Conservation (phyloP, 2,888 invertebrate genomes). For the Apamea monoglypha region DNA sequence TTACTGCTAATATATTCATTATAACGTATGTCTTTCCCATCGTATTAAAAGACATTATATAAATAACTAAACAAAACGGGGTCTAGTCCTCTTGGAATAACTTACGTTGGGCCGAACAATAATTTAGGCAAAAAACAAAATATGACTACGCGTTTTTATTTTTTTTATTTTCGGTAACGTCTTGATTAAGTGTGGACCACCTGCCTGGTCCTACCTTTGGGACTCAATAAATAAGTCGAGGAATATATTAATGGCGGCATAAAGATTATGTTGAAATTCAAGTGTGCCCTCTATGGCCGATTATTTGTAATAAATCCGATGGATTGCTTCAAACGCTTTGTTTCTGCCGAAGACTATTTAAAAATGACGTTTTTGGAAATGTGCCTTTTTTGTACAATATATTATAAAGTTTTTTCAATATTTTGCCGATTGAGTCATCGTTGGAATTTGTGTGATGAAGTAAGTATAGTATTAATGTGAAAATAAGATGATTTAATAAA, state of each 20-base stretch:
- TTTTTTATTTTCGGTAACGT: constrained; percentile 88
- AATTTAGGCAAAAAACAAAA: constrained; percentile 87
- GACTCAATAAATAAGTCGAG: constrained; percentile 85
- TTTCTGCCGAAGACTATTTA: constrained; percentile 72
- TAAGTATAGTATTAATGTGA: constrained; percentile 13
- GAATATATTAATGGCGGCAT: constrained; percentile 86
- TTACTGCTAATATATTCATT: constrained; percentile 90
- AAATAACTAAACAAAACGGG: constrained; percentile 85
- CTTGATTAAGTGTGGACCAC: constrained; percentile 90
- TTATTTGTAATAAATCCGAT: constrained; percentile 79
- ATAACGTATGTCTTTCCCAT: constrained; percentile 86
- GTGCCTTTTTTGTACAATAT: constrained; percentile 31
- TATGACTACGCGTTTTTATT: constrained; percentile 83
- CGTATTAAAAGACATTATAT: constrained; percentile 85
- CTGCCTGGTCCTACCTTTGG: constrained; percentile 84
- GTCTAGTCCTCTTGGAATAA: constrained; percentile 80
- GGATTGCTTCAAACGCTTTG: constrained; percentile 76
- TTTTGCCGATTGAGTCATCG: constrained; percentile 45
- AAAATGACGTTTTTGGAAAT: constrained; percentile 28
- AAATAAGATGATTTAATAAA: constrained; percentile 40
- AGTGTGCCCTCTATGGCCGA: constrained; percentile 81
- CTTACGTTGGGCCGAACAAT: constrained; percentile 84
- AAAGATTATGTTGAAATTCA: constrained; percentile 86
- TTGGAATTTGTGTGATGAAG: constrained; percentile 32
- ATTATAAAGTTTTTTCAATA: constrained; percentile 44